Evolutionary conservation across 37 sponge, comb jelly and placozoan species (phyloP), one percentile per base, ranked within the genome.

Genomic region (Diacarnus erythraeanus): DNA sequence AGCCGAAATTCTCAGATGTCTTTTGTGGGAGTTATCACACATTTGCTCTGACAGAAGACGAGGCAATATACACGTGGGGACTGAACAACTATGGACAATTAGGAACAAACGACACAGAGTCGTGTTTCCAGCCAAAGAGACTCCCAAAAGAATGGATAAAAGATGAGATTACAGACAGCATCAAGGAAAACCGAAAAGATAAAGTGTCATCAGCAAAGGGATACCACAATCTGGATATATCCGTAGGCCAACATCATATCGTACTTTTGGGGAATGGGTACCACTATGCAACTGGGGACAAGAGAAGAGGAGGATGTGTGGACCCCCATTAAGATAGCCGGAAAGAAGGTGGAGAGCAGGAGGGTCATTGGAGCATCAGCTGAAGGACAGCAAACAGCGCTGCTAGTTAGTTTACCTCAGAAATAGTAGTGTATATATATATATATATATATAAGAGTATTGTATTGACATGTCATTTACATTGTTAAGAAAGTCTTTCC

Each of bases 251-350:
- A 70, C 94, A 96, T 69, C 99, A 98, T 47, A 74, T 93, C 0
- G 41, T 98, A 4, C 1, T 95, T n/a, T 6, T 98, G 99, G 97
- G 99, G 99, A 0, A 98, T 98, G 97, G 94, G 97, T 0, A 94
- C 97, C 9, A 94, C 80, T 69, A 54, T 85, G 22, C 99, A 98
- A 70, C 78, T 98, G 15, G 88, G 86, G 29, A 85, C 40, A 18
- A 90, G 93, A 23, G 80, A 84, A 0, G 98, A 98, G 23, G 81
- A 82, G 54, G 95, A 95, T 41, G 79, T 77, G 40, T 88, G 81
- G 83, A 76, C 70, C 0, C 95, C 95, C 0, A 42, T 38, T 0
- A 72, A 23, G 40, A 60, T 96, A 41, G 77, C 63, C 0, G 97
- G 95, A 37, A 97, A 97, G 77, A 80, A 88, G 66, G 18, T 94